phyloP scores from a whole-genome alignment of 1,140 invertebrate species.

The Achroia grisella region DNA sequence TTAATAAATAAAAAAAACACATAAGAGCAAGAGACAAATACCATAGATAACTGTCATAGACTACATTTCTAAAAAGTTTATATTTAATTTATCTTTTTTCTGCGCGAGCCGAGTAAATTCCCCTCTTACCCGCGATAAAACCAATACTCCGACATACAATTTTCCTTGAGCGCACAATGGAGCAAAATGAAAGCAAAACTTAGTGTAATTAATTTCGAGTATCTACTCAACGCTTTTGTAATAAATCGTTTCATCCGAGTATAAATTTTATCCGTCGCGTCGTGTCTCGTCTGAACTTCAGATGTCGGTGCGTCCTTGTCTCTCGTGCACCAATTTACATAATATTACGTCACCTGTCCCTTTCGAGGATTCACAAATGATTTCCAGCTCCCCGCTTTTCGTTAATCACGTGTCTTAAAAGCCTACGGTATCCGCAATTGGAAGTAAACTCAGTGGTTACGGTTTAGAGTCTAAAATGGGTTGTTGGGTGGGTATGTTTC shows the following conservation, averaged over 20 bases:
- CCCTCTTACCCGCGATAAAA: not conserved
- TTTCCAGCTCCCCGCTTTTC: conserved; percentile 63
- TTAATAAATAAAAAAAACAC: too few relatives aligned
- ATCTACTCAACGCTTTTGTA: conserved; percentile 62
- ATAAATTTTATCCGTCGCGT: conserved; percentile 46
- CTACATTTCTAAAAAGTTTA: too few relatives aligned
- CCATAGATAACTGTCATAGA: too few relatives aligned
- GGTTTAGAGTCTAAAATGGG: conserved; percentile 27
- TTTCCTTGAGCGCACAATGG: conserved; percentile 40
- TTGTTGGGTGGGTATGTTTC: conserved; percentile 10
- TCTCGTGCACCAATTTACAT: conserved; percentile 37
- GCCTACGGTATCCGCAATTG: not conserved
- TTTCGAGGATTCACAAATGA: conserved; percentile 62
- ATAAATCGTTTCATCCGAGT: conserved; percentile 69
- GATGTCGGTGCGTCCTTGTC: conserved; percentile 35
- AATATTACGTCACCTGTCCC: conserved; percentile 58
- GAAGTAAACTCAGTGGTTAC: conserved; percentile 19
- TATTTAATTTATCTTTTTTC: too few relatives aligned
- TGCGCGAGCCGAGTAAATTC: not conserved
- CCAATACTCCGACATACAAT: conserved; percentile 19
- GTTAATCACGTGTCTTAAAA: conserved; percentile 56
- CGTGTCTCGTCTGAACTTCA: conserved; percentile 30
- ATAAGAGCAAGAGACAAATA: too few relatives aligned
- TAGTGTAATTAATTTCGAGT: conserved; percentile 66
- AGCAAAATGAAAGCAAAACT: conserved; percentile 66